Base-by-base conservation (phyloP, 1,140 invertebrate species). In the Rhopalosiphum padi region DNA sequence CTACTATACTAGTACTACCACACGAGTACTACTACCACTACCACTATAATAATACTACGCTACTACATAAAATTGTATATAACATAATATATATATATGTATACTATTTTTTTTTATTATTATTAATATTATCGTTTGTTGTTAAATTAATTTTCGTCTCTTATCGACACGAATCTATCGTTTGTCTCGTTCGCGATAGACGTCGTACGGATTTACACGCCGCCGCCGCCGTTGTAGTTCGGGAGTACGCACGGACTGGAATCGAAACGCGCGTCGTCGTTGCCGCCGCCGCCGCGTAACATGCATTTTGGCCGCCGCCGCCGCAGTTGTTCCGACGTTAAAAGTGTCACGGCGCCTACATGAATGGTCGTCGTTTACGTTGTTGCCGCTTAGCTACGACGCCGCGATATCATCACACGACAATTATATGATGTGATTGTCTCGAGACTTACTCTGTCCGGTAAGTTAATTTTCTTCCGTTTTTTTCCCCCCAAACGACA, bases 291-390 rank as follows among this genome's bases (percentile, higher is more conserved):
- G 30, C 21, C 23, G 51, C 60, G 89, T 89, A 55, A 55, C 88
- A 89, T 89, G 88, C 88, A 53, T 55, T 55, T 89, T 89, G 88
- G 88, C 35, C 51, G 48, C 25, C 11, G 35, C 23, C 88, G 37
- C 53, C 15, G 53, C n/a, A 46, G 25, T 60, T n/a, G 48, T 88
- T 37, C 25, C 55, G 37, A 41, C 55, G 53, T 41, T 21, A 90
- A 90, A 90, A 90, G 37, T 43, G 37, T 90, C 53, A 68, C 37
- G 53, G 89, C 89, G 89, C 60, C 15, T 68, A 43, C 55, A 90
- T 90, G 53, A 90, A 90, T 41, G 88, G 88, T 60, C 53, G 88
- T 37, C 53, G 88, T 46, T 25, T 41, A 60, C 51, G 88, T 60
- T 60, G 53, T 41, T 55, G 23, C 88, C 88, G 48, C 88, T 41